Conservation (phyloP, 2,888 invertebrate species). For the Dichetophora obliterata region DNA sequence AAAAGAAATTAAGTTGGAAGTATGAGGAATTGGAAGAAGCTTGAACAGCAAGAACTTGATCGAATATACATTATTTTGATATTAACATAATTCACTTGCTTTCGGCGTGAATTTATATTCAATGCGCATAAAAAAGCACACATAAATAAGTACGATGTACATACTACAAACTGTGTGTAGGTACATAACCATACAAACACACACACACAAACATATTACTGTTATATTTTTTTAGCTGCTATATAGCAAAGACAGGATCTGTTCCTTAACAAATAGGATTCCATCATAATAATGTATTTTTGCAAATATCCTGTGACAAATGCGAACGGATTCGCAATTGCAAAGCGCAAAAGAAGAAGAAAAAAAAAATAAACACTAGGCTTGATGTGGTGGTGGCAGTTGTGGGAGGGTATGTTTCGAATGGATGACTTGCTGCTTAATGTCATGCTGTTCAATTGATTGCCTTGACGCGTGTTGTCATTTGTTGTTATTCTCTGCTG, state of each 20-base stretch:
- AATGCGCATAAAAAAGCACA: background rate
- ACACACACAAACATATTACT: background rate
- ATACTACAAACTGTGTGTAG: background rate
- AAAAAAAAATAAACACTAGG: background rate
- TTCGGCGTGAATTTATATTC: slow-evolving; percentile 16
- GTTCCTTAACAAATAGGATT: slow-evolving; percentile 59
- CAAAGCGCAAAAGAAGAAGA: slow-evolving; percentile 56
- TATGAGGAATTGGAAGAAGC: slow-evolving; percentile 17
- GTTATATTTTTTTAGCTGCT: too few species aligned
- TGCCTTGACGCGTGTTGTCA: slow-evolving; percentile 62
- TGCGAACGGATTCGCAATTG: slow-evolving; percentile 62
- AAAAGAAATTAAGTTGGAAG: slow-evolving; percentile 11
- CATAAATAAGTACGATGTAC: background rate
- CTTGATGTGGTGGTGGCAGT: background rate
- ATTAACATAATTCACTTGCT: slow-evolving; percentile 66
- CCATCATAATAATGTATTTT: slow-evolving; percentile 62
- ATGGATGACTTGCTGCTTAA: background rate
- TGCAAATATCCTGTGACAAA: slow-evolving; percentile 59
- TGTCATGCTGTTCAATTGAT: slow-evolving; percentile 54
- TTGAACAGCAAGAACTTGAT: slow-evolving; percentile 50
- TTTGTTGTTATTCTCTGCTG: slow-evolving; percentile 50
- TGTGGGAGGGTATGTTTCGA: background rate
- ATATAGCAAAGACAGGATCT: background rate
- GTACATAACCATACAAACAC: too few species aligned
- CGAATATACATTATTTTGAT: slow-evolving; percentile 66